Conservation (phyloP, 1,140 invertebrate species). For the Acromyrmex echinatior region DNA sequence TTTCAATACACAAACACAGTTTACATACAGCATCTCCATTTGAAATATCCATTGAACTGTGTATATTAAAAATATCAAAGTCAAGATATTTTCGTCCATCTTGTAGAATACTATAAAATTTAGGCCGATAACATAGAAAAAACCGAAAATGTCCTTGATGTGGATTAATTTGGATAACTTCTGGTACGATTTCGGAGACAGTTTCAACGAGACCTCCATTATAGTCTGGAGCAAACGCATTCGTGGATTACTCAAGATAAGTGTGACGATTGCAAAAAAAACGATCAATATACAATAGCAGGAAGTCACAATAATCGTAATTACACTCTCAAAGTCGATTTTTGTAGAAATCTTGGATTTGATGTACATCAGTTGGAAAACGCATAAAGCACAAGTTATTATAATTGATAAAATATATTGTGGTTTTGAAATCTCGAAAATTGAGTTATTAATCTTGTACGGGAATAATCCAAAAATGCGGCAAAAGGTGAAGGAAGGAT, state of each 20-base stretch:
- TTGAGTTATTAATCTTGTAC: not conserved
- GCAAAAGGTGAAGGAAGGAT: constrained; percentile 62
- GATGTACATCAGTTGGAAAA: not conserved
- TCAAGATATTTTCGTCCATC: not conserved
- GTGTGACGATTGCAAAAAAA: not conserved
- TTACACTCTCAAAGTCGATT: not conserved
- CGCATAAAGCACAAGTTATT: not conserved
- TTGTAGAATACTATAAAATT: too few relatives aligned
- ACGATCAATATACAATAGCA: too few relatives aligned
- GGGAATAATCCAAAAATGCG: not conserved
- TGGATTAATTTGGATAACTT: not conserved
- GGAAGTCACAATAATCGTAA: not conserved
- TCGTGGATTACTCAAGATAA: not conserved
- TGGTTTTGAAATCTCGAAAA: not conserved
- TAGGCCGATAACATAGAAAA: not conserved
- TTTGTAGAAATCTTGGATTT: not conserved
- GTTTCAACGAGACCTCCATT: not conserved
- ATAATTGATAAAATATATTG: not conserved
- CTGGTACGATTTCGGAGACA: not conserved
- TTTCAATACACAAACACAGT: constrained; percentile 78
- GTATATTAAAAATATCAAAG: too few relatives aligned
- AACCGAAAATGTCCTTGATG: not conserved
- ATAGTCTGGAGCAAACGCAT: not conserved
- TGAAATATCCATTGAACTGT: too few relatives aligned
- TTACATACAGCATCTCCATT: constrained; percentile 79